Evolutionary conservation across 2,797 vertebrate genomes (phyloP).

Genomic region (Diglossa cyanea): DNA sequence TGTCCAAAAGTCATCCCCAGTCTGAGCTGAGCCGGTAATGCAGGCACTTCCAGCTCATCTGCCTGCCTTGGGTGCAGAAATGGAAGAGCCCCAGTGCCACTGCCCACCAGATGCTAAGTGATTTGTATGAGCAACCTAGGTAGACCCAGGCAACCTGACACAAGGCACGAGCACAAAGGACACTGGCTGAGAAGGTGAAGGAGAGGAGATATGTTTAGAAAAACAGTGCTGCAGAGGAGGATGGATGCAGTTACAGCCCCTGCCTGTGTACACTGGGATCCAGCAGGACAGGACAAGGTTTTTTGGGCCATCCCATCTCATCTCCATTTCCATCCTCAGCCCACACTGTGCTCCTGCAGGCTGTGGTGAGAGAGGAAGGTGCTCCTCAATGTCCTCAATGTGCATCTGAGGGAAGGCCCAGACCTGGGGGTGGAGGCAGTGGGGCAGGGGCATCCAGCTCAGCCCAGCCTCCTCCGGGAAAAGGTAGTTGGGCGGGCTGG

Average conservation of each 20-base stretch:
- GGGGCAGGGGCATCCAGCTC: background rate
- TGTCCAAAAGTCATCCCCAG: background rate
- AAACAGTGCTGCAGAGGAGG: background rate
- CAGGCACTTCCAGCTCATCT: background rate
- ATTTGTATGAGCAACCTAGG: background rate
- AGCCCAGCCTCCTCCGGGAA: background rate
- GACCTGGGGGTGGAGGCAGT: fast-evolving
- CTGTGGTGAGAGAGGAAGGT: background rate
- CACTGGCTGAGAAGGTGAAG: background rate
- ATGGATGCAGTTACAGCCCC: background rate
- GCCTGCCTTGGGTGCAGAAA: background rate
- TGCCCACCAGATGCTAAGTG: background rate
- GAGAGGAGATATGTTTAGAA: background rate
- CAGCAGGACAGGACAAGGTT: background rate
- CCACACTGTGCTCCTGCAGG: background rate
- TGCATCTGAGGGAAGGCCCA: background rate
- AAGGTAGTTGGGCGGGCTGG: background rate
- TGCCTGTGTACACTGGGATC: background rate
- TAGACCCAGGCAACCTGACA: background rate
- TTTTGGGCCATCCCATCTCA: background rate
- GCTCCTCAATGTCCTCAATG: background rate
- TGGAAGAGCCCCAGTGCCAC: background rate
- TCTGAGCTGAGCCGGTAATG: background rate
- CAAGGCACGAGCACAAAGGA: background rate
- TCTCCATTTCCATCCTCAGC: background rate